Base-by-base conservation (phyloP, 2,888 invertebrate species). In the Diplazon laetatorius region DNA sequence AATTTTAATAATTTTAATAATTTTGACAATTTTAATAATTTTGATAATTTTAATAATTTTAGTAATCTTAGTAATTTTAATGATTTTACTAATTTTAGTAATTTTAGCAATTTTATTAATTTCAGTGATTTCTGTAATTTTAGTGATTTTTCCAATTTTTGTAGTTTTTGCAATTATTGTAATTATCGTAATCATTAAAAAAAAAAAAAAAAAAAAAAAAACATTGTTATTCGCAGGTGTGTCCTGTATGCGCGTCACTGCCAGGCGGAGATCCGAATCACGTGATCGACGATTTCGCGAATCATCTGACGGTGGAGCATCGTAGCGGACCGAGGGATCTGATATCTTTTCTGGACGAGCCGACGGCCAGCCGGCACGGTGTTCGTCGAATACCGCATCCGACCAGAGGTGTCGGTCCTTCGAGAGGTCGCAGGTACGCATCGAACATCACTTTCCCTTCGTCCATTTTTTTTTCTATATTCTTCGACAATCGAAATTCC, bases 211-310 rank as follows among this genome's bases (percentile, higher is more conserved):
- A 20, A 48, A 18, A 18, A 18, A n/a, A n/a, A n/a, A n/a, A n/a
- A n/a, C n/a, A n/a, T 30, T 2, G 30, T 42, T 16, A 71, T 69
- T 77, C 92, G 88, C 92, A 98, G 95, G 97, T 99, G 74, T 99
- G 99, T 92, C 99, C 99, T 82, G 95, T 99, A 68, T 99, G 99
- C 93, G 99, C 99, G 80, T 97, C 98, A 80, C 94, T 97, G 92
- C 98, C 98, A 44, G 98, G 98, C 82, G 98, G 98, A 69, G 99
- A 99, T 91, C 98, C 98, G 80, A 99, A 99, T 93, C 95, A 98
- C 91, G 97, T 98, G 92, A 98, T 98, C 82, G 98, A 99, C 93
- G 99, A 99, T 93, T 97, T 99, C 92, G 96, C 97, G 84, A 97
- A 97, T 87, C 99, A 99, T 93, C 94, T 99, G 89, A 96, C 97